phyloP scores from a whole-genome alignment of 2,113 vertebrate genomes.

The Pteronura brasiliensis region DNA sequence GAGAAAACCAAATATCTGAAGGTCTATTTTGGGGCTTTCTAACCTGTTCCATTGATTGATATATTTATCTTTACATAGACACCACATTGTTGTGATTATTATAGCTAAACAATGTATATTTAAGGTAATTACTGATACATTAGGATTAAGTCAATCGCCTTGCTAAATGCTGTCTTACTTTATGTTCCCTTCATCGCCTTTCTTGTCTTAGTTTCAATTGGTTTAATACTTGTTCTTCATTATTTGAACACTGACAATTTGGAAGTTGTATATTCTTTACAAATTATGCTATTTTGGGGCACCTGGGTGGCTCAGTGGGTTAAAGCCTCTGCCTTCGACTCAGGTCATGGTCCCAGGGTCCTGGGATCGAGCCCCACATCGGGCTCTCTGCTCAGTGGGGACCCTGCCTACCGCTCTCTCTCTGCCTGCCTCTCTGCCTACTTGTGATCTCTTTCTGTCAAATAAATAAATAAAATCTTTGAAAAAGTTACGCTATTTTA shows the following conservation, averaged over 20 bases:
- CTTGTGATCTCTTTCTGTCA: too few species aligned
- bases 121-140: neutral
- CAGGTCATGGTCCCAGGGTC: too few species aligned
- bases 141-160: neutral
- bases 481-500: neutral
- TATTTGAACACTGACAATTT: neutral
- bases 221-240: neutral
- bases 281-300: neutral
- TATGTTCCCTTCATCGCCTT: neutral
- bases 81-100: neutral
- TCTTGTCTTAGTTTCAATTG: neutral
- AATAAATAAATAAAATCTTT: too few species aligned
- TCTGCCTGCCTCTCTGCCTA: too few species aligned
- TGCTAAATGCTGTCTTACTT: neutral
- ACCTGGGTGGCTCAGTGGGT: too few species aligned
- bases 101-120: neutral
- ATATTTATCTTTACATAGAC: neutral
- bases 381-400: too few species aligned
- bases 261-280: neutral
- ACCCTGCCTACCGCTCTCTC: too few species aligned
- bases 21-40: neutral
- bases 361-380: too few species aligned
- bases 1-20: constrained; percentile 8
- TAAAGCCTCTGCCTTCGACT: too few species aligned
- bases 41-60: neutral